Base-by-base conservation (phyloP, 2,113 vertebrate species). In the Hyperopisus bebe region DNA sequence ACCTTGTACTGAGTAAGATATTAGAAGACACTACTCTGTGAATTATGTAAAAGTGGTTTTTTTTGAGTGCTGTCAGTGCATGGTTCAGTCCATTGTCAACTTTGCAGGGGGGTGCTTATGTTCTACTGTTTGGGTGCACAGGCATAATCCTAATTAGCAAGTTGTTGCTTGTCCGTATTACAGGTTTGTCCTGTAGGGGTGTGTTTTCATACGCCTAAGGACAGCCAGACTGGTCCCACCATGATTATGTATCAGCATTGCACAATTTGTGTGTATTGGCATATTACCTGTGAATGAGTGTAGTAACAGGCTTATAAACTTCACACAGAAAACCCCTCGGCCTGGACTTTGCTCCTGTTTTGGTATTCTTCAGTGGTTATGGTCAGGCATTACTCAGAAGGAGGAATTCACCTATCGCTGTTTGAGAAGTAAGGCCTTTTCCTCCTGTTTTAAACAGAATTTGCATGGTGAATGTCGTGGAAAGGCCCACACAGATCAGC, bases 121-220 rank as follows among this genome's bases (percentile, higher is more conserved):
- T 7, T 2, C 0, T 39, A 17, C 85, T 87, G n/a, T 86, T 86
- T n/a, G 19, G 48, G n/a, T 3, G 47, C 9, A n/a, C 35, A 24
- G 48, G 66, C 77, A 15, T 11, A 10, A 17, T 31, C 10, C 19
- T 35, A 31, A 24, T 48, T 31, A 55, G 48, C 88, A 24, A 53
- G 74, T 89, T 48, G 13, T 31, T 15, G 31, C 88, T 46, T 83
- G 88, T 83, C 70, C 44, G 0, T 24, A 42, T 31, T 89, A 89
- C 88, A 46, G 88, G 88, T 89, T 77, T 55, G 31, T 89, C 88
- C 74, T 89, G 70, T 89, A 83, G 17, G 44, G 88, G 47, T 80
- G 50, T 89, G 17, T 31, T 46, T 74, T 83, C 70, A 83, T 74
- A 46, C 3, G 50, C 74, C 48, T 31, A 27, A 50, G 74, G 70